phyloP scores from a whole-genome alignment of 1,140 invertebrate genomes.

The Heliconius nattereri region DNA sequence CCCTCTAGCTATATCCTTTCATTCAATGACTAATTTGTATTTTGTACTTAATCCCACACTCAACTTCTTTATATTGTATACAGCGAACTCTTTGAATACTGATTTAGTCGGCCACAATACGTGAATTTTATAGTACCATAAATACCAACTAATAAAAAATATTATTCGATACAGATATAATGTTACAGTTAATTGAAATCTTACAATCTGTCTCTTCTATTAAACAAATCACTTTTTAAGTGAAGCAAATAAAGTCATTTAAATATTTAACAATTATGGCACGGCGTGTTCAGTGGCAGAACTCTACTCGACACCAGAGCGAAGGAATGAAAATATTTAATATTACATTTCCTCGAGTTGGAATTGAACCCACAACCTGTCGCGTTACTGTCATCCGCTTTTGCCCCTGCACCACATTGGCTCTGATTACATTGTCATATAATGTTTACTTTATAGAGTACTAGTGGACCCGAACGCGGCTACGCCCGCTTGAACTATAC shows the following conservation, averaged over 20 bases:
- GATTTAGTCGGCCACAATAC: neutral
- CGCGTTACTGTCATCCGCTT: no score
- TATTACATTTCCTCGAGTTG: no score
- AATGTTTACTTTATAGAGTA: no score
- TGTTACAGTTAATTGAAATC: neutral
- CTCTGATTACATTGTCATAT: neutral
- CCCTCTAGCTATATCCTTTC: constrained; percentile 11
- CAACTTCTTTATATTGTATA: neutral
- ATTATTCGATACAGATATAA: neutral
- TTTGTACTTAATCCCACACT: neutral
- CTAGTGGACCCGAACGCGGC: no score
- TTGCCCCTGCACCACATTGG: no score
- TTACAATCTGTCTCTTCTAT: neutral
- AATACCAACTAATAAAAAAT: neutral
- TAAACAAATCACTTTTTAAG: neutral
- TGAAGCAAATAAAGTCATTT: neutral
- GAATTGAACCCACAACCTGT: no score
- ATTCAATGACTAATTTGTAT: constrained; percentile 28
- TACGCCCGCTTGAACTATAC: no score
- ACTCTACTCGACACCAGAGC: no score
- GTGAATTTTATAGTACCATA: neutral
- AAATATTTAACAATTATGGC: no score
- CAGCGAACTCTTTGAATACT: neutral
- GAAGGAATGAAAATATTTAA: no score
- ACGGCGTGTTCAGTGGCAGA: no score